Base-by-base conservation (phyloP, 2,888 invertebrate species). In the Leptinotarsa haldemani region DNA sequence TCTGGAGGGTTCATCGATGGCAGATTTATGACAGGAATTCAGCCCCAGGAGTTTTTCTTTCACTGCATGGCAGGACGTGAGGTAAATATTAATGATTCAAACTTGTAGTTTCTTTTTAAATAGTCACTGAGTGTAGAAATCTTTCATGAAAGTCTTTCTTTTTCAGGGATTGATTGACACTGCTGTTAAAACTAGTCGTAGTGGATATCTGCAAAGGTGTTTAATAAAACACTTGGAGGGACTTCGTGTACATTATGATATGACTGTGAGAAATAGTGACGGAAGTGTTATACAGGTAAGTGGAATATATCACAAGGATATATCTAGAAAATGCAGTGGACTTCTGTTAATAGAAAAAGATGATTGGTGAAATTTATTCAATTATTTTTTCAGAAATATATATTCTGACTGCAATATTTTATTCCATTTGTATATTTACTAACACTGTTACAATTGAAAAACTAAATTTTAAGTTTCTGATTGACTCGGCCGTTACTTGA, bases 61-160 rank as follows among this genome's bases (percentile, higher is more conserved):
- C 99, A 99, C 90, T 99, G 99, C 85, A 99, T 99, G 99, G 99
- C 99, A 70, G 99, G 99, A 71, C 92, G 99, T 87, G 99, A 99
- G 91, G 96, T 93, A 86, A 83, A 47, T 65, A 40, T 70, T 52
- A 22, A 56, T 61, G 9, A 0, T 40, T 40, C 9, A 9, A 40
- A 40, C 40, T 40, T 40, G 9, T 40, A 40, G 40, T 40, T 40
- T 40, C 9, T 40, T 9, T 2, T 40, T 40, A 40, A 40, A 40
- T 40, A 40, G 40, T 40, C 9, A 40, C 3, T 40, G 40, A 2
- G 40, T 12, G 9, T 0, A 40, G 40, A 40, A 40, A 3, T 40
- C 40, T 50, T 4, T 50, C n/a, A 50, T 50, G 50, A 50, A 50
- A 50, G 50, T 16, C 50, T 9, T 2, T 40, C 7, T 76, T 75